A percentile compares a stretch with the other conserved stretches of the same genome.
Evolutionary conservation across 2,888 invertebrate genomes (phyloP).

Genomic region (Calliopum simillimum): DNA sequence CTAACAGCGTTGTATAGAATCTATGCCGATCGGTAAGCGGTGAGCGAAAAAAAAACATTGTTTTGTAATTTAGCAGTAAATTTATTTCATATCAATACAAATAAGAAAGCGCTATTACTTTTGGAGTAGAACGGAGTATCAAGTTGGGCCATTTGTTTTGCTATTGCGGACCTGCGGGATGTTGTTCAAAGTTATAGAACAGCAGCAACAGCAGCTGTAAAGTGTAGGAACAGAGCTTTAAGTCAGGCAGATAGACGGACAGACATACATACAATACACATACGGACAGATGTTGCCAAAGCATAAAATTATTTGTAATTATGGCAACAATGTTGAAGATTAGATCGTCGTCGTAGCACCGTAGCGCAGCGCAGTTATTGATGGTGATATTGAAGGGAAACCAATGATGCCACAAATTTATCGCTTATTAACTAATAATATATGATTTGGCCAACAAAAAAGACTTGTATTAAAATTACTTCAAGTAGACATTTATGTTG

Average conservation of each 20-base stretch:
- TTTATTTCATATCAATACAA: constrained; percentile 22
- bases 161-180: too few species aligned
- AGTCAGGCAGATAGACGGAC: too few species aligned
- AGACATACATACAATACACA: neutral
- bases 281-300: neutral
- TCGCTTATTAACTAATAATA: constrained; percentile 3
- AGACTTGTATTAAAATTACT: neutral
- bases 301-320: constrained; percentile 29
- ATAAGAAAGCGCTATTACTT: constrained; percentile 20
- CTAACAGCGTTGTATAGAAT: constrained; percentile 1
- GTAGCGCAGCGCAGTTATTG: constrained; percentile 18
- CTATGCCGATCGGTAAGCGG: neutral
- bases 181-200: too few species aligned
- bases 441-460: constrained; percentile 4
- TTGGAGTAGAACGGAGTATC: neutral
- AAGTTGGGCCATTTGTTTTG: neutral
- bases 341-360: constrained; percentile 17
- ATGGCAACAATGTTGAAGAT: constrained; percentile 25
- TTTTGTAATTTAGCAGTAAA: constrained; percentile 37
- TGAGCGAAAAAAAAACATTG: constrained; percentile 21
- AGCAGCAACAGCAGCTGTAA: too few species aligned
- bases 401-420: neutral
- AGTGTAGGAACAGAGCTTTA: too few species aligned
- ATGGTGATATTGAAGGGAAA: constrained; percentile 6
- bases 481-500: neutral